Conservation (phyloP, 2,797 vertebrate genomes). For the Phoeniculus purpureus region DNA sequence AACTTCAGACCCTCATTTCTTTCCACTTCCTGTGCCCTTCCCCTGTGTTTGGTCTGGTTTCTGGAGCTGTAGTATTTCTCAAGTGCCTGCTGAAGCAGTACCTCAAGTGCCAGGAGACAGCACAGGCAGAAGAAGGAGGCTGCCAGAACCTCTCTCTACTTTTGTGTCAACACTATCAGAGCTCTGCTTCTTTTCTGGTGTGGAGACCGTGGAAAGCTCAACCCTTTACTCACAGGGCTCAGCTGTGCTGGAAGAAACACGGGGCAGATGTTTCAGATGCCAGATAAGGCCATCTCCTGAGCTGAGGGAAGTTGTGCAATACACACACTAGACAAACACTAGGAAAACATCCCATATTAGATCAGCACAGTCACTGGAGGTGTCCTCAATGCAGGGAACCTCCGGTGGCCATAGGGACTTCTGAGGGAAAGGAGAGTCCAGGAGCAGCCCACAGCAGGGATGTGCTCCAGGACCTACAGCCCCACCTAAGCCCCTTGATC, state of each 20-base stretch:
- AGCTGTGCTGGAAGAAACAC: conserved; percentile 19
- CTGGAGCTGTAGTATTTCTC: neutral
- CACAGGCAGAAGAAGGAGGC: neutral
- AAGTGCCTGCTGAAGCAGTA: neutral
- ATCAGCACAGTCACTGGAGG: neutral
- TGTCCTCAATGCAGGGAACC: neutral
- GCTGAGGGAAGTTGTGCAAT: conserved; percentile 47
- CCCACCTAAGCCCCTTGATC: neutral
- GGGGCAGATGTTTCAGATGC: conserved; percentile 36
- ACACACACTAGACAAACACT: neutral
- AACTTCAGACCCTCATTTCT: neutral
- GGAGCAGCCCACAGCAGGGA: neutral
- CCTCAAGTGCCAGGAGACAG: neutral
- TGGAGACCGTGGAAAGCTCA: conserved; percentile 15
- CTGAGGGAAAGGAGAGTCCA: neutral
- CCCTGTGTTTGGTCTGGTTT: neutral
- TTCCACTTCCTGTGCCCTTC: neutral
- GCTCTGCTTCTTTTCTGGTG: neutral
- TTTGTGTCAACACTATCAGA: neutral
- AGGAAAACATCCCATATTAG: neutral
- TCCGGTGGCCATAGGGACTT: neutral
- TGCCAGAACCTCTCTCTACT: neutral
- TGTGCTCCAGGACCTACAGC: neutral
- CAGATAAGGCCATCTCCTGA: conserved; percentile 43
- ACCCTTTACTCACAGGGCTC: neutral